These are phyloP conservation scores for Drosophila chauvacae DNA, from an alignment of 1,140 invertebrate species.

Conservation along the genomic window DNA sequence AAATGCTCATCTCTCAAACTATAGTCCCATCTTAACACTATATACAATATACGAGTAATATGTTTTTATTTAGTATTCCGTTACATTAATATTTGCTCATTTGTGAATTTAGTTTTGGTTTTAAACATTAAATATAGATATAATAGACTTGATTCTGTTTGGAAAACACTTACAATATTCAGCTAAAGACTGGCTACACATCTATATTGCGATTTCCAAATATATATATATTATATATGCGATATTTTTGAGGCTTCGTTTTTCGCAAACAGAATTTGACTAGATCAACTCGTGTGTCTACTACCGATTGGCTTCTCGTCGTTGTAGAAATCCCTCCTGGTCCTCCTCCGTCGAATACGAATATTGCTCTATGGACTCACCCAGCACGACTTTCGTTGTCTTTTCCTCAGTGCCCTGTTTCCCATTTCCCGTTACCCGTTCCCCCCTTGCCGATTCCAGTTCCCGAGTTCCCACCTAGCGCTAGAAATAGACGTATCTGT, in stretches of 20 bases:
- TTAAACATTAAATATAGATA: constrained; percentile 24
- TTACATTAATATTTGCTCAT: constrained; percentile 45
- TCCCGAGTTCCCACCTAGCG: constrained; percentile 11
- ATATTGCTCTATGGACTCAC: constrained; percentile 20
- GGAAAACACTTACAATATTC: constrained; percentile 56
- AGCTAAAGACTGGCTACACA: constrained; percentile 57
- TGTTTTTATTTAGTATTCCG: constrained; percentile 40
- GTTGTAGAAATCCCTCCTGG: not conserved
- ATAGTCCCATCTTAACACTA: constrained; percentile 51
- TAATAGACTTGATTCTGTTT: constrained; percentile 54
- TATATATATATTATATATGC: constrained; percentile 12
- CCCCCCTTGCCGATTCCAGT: not conserved
- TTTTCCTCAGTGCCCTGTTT: not conserved
- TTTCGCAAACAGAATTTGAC: constrained; percentile 55
- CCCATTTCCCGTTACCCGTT: not conserved
- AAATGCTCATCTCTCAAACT: constrained; percentile 63
- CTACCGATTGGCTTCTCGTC: constrained; percentile 1
- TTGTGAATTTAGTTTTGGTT: constrained; percentile 12
- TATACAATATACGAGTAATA: constrained; percentile 62
- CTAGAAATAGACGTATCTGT: constrained; percentile 23
- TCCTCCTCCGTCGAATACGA: not conserved
- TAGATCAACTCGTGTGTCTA: constrained; percentile 56
- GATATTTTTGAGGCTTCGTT: constrained; percentile 6
- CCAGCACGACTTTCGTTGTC: constrained; percentile 12
- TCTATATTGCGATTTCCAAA: constrained; percentile 72